These are phyloP conservation scores for Callocephalon fimbriatum DNA, from an alignment of 2,113 vertebrate species.

Conservation along the genomic window DNA sequence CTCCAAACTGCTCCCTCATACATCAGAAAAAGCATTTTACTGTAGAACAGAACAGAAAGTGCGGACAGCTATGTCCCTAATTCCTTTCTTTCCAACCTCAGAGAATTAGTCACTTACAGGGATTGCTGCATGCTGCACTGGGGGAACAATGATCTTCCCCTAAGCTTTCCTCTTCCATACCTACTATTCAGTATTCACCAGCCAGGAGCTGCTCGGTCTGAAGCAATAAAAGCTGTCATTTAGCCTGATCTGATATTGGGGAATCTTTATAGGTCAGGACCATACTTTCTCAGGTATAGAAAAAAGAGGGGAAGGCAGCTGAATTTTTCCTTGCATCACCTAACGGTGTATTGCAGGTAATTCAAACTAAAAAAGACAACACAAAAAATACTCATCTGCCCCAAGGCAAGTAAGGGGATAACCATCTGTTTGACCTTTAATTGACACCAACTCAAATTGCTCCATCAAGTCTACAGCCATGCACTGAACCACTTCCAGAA, in stretches of 20 bases:
- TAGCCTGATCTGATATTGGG: neutral
- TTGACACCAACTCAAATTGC: neutral
- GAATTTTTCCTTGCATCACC: neutral
- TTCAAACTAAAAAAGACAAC: neutral
- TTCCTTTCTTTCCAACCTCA: accelerated
- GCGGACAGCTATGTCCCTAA: neutral
- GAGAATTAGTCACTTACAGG: too few species aligned
- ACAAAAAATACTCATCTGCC: accelerated
- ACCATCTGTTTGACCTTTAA: neutral
- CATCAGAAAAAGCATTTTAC: neutral
- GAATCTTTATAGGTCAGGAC: neutral
- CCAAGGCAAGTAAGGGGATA: neutral
- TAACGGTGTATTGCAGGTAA: neutral
- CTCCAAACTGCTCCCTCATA: neutral
- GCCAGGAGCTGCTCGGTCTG: neutral
- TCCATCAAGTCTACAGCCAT: neutral
- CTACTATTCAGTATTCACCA: neutral
- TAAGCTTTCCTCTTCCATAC: neutral
- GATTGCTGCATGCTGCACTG: accelerated
- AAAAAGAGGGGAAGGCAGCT: neutral
- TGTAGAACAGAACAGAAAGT: neutral
- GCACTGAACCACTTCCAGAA: neutral
- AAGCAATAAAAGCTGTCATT: neutral
- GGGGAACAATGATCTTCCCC: accelerated
- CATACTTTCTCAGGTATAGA: neutral